Conservation (phyloP, 2,113 vertebrate genomes). For the Hylia prasina region DNA sequence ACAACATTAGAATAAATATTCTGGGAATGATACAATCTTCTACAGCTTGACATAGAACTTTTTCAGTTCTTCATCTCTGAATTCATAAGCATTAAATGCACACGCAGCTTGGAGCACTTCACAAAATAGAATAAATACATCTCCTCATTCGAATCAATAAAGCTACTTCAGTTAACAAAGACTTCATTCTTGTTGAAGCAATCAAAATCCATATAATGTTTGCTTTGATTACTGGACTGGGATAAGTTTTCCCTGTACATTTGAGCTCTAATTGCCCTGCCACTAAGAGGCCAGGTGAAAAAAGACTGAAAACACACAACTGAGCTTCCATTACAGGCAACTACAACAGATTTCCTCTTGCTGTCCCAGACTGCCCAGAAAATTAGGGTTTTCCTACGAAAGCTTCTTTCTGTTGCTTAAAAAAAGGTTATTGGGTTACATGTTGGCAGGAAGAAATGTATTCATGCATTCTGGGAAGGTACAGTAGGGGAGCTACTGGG, state of each 20-base stretch:
- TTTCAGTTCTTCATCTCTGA: not conserved
- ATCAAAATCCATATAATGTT: slow-evolving; percentile 33
- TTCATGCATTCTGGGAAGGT: not conserved
- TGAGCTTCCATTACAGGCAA: not conserved
- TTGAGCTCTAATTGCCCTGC: slow-evolving; percentile 36
- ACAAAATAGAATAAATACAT: slow-evolving; percentile 16
- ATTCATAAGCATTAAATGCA: slow-evolving; percentile 9
- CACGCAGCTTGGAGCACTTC: not conserved
- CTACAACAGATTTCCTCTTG: not conserved
- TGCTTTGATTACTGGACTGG: slow-evolving; percentile 31
- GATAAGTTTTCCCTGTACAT: slow-evolving; percentile 18
- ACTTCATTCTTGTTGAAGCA: slow-evolving; percentile 18
- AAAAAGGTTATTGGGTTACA: not conserved
- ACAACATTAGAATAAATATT: slow-evolving; percentile 19
- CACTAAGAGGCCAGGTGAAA: slow-evolving; percentile 12
- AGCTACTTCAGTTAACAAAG: slow-evolving; percentile 31
- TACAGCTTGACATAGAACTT: not conserved
- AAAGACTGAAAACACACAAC: slow-evolving; percentile 5
- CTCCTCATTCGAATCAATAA: not conserved
- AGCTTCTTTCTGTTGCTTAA: not conserved
- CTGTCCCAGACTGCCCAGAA: not conserved
- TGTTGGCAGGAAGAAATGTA: not conserved
- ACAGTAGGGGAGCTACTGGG: not conserved
- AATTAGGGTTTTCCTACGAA: not conserved
- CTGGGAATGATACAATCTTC: not conserved